Evolutionary conservation across 2,888 invertebrate species (phyloP).

Genomic region (Agrilus biguttatus): DNA sequence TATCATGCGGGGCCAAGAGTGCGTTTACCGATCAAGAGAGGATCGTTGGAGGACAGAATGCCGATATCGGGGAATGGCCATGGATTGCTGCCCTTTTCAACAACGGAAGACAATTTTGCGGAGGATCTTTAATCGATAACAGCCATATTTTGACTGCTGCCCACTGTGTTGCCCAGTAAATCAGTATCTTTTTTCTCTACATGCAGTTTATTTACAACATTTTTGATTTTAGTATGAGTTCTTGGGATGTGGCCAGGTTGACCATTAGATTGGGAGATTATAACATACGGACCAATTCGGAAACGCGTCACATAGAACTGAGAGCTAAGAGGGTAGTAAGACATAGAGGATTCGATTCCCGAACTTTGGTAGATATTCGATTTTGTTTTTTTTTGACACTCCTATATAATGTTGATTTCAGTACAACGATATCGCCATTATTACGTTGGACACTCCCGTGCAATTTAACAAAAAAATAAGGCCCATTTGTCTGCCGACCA

Average conservation of each 20-base stretch:
- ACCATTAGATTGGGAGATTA: conserved; percentile 73
- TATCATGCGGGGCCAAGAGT: conserved; percentile 63
- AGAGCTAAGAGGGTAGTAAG: conserved; percentile 72
- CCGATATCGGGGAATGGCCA: conserved; percentile 63
- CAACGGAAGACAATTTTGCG: conserved; percentile 74
- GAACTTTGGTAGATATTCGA: conserved; percentile 50
- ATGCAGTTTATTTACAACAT: background rate
- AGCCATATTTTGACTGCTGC: conserved; percentile 71
- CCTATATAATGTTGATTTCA: conserved; percentile 25
- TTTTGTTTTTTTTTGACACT: background rate
- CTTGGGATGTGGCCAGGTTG: conserved; percentile 73
- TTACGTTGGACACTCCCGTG: conserved; percentile 66
- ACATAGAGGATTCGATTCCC: conserved; percentile 69
- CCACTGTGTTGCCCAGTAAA: conserved; percentile 81
- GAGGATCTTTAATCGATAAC: conserved; percentile 71
- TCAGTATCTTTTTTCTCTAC: conserved; percentile 6
- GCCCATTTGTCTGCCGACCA: conserved; percentile 60
- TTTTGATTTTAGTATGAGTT: conserved; percentile 56
- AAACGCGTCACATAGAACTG: conserved; percentile 63
- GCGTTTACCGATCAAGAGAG: conserved; percentile 67
- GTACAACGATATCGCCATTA: conserved; percentile 73
- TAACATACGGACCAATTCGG: conserved; percentile 61
- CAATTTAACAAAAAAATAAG: conserved; percentile 54
- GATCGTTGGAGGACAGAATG: conserved; percentile 73
- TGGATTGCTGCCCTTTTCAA: conserved; percentile 75